Evolutionary conservation across 2,797 vertebrate species (phyloP).

Genomic region (Nyctibius grandis): DNA sequence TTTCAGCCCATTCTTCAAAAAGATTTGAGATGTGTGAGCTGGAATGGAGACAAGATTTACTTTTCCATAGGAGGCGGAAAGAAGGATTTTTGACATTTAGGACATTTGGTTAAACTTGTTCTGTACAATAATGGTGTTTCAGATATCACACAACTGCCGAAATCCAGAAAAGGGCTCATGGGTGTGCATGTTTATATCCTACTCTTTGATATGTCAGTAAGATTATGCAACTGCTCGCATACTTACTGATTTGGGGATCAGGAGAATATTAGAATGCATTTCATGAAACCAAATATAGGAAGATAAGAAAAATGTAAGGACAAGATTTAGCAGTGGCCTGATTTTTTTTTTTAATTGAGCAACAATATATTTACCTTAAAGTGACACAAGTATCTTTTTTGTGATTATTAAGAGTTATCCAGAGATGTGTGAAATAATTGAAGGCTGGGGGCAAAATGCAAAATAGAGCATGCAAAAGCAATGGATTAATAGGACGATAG

Average conservation of each 20-base stretch:
- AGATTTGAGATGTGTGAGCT: neutral
- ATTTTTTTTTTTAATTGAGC: neutral
- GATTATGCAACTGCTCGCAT: neutral
- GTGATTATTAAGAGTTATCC: neutral
- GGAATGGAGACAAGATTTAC: neutral
- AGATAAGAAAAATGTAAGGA: neutral
- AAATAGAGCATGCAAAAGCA: neutral
- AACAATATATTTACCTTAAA: neutral
- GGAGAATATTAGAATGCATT: neutral
- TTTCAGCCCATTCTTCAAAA: neutral
- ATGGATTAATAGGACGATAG: neutral
- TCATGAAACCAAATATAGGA: neutral
- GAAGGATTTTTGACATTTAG: neutral
- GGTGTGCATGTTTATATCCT: neutral
- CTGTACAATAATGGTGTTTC: neutral
- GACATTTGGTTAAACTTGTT: neutral
- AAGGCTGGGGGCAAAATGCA: neutral
- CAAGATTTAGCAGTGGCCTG: neutral
- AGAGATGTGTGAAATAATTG: neutral
- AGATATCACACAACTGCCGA: neutral
- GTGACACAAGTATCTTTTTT: neutral
- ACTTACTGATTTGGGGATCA: neutral
- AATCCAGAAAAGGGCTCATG: neutral
- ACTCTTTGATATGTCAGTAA: neutral
- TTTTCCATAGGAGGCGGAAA: rapidly evolving